Percentiles rank a stretch among this genome's conserved stretches.
Conservation (phyloP, 2,797 vertebrate species). For the Lacerta agilis region DNA sequence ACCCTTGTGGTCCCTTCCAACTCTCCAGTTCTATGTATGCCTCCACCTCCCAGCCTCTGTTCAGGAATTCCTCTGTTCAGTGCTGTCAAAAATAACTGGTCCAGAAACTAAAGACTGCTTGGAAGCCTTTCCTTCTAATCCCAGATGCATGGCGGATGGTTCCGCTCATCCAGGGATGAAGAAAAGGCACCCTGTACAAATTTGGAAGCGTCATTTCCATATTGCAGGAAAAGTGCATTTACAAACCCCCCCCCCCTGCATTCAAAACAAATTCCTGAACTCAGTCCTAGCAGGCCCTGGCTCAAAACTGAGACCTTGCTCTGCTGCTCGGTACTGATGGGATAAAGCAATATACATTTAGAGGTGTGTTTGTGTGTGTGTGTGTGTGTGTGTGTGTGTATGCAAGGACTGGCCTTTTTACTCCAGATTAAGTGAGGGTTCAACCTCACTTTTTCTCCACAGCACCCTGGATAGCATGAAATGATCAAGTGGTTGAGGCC, state of each 20-base stretch:
- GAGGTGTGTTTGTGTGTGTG: neutral
- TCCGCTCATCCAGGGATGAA: neutral
- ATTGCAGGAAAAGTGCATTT: neutral
- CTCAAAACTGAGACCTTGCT: neutral
- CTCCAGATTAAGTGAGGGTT: neutral
- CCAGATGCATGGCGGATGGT: neutral
- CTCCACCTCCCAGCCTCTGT: neutral
- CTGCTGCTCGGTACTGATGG: neutral
- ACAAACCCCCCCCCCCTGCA: no score
- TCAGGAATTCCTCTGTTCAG: neutral
- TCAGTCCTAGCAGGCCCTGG: neutral
- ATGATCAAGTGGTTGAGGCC: neutral
- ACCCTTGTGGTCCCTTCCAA: no score
- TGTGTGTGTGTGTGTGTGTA: no score
- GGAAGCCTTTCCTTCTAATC: neutral
- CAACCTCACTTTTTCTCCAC: neutral
- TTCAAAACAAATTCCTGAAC: neutral
- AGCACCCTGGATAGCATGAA: neutral
- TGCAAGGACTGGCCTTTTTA: neutral
- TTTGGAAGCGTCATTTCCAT: neutral
- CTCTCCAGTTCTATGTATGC: no score
- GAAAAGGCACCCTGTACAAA: neutral
- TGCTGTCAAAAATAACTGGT: neutral
- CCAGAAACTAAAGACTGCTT: neutral
- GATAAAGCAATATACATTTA: neutral